Base-by-base conservation (phyloP, 1,140 invertebrate species). In the Himalopsyche phryganea region DNA sequence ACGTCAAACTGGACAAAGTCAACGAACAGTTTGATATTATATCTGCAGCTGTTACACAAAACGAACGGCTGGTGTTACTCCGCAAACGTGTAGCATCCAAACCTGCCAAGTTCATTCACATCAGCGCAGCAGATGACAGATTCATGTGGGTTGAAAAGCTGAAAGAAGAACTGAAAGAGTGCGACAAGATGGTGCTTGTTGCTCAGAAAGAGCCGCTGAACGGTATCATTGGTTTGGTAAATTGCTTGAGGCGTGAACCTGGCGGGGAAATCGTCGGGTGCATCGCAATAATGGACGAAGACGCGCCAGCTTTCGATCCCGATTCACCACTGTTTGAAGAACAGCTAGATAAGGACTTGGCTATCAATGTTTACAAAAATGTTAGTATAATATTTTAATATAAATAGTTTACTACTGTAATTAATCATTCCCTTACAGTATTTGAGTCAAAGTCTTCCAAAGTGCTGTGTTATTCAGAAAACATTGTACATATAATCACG, bases 221-320 rank as follows among this genome's bases (percentile, higher is more conserved):
- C 74, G 95, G 95, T 20, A 74, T 95, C 13, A 66, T 96, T 14
- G 95, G 95, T 10, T 71, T 98, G n/a, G 80, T 86, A 0, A 90
- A 90, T 45, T 91, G 88, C 66, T 60, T 91, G 0, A 74, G 83
- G 56, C 84, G 78, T 66, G 89, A 92, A 66, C 82, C 84, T 7
- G 81, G 83, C 53, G 84, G 85, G 48, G 80, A 85, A 59, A 72
- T 83, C 9, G 71, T 84, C 3, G 78, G 79, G 46, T 81, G 83
- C 28, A 67, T 90, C 3, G 76, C 86, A 9, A 82, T 90, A 38
- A 73, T 84, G 61, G 87, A 89, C 62, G 66, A 73, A 2, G 77
- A 79, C 44, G 86, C 84, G 6, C 87, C 87, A 2, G 63, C 71
- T 1, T 90, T 90, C 60, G 81, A 83, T 61, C 67, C 83, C 1